Evolutionary conservation across 2,797 vertebrate species (phyloP).

Genomic region (Dipus sagitta): DNA sequence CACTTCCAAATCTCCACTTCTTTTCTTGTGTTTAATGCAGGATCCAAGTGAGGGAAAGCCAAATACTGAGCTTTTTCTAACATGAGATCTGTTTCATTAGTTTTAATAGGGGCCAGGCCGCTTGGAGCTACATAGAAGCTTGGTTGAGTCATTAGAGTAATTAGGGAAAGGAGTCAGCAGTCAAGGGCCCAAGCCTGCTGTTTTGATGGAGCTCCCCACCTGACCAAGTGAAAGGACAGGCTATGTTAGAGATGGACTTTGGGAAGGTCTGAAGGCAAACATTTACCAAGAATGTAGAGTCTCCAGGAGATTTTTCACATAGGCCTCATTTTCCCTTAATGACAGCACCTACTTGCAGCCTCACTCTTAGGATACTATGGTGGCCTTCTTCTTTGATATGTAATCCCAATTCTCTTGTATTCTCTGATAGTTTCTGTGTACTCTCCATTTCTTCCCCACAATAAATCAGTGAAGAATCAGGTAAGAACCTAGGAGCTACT

Average conservation of each 20-base stretch:
- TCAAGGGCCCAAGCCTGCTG: not conserved
- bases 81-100: not conserved
- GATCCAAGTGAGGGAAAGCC: not conserved
- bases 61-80: not conserved
- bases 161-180: not conserved
- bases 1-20: not conserved
- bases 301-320: not conserved
- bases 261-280: not conserved
- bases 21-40: not conserved
- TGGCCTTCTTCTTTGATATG: not conserved
- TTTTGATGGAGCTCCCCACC: not conserved
- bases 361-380: fast-evolving
- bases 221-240: not conserved
- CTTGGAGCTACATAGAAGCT: not conserved
- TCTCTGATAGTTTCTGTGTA: not conserved
- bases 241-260: not conserved
- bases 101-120: not conserved
- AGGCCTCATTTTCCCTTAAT: not conserved
- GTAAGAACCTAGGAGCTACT: not conserved
- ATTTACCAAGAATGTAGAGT: not conserved
- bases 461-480: not conserved
- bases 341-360: not conserved
- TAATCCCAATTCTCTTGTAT: not conserved
- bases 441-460: not conserved
- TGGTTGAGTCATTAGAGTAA: not conserved